Evolutionary conservation across 1,140 invertebrate species (phyloP), one percentile per base, ranked within the genome.

Genomic region (Meloidogyne chitwoodi): DNA sequence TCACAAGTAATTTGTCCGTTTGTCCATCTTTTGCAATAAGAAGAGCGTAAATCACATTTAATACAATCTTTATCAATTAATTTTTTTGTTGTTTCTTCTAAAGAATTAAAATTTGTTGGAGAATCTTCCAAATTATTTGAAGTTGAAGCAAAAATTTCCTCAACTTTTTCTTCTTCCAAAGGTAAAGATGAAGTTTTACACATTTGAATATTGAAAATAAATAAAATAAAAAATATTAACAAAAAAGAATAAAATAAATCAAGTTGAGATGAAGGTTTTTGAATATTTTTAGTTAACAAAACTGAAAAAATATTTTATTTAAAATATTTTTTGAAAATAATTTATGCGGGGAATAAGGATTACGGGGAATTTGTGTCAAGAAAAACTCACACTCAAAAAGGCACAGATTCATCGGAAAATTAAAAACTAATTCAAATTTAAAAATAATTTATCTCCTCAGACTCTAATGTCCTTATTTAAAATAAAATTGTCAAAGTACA

Each of bases 21-120:
- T n/a, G 74, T 77, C 84, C 84, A 87, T 31, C 74, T 74, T 64
- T 87, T 87, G 62, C 85, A 87, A 68, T 87, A 86, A 10, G 84
- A 86, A 26, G 84, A 87, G 6, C 85, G 82, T 19, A 86, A 72
- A 68, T 86, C 85, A 70, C 85, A 87, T 75, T 83, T 83, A 27
- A 82, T 68, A 76, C 83, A 85, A 16, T 77, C 76, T 0, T 14
- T 29, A 3, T 24, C 14, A 24, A 24, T 19, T 12, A 4, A 4
- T 1, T 27, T 48, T 11, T 48, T 56, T 22, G 12, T n/a, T 56
- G 48, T n/a, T 56, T 56, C 48, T 22, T 56, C 48, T 8, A n/a
- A 56, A 22, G 19, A 8, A 48, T 48, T 48, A 19, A 19, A 56
- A 5, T 19, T 56, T 56, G 48, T 22, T 22, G n/a, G n/a, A n/a